Base-by-base conservation (phyloP, 2,888 invertebrate genomes). In the Atrina japonica region DNA sequence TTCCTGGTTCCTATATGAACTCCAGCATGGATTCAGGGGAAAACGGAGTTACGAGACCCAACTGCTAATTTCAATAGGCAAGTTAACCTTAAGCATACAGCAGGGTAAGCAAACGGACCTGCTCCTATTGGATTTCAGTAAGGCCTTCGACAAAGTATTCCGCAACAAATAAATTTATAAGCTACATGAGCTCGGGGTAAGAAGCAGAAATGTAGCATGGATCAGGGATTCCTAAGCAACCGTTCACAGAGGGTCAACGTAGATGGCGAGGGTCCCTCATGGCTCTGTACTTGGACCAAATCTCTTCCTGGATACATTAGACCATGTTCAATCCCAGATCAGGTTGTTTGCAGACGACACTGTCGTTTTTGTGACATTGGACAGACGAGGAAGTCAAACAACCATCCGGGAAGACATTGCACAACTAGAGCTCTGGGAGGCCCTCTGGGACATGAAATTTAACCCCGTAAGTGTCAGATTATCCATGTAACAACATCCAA, bases 121-220 rank as follows among this genome's bases (percentile, higher is more conserved):
- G 6, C 41, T 64, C 11, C 53, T 64, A 25, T 29, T 64, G n/a
- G 52, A 64, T 41, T 53, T 64, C 25, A 49, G 49, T 30, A 53
- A 64, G 25, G 53, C 64, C 6, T 64, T 64, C 41, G 64, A 64
- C 23, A 64, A 64, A 2, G 53, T 64, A 11, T 49, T 29, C 21
- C 43, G 43, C 41, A 53, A 50, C 21, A 52, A 64, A 53, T n/a
- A 16, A 35, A 14, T 49, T 41, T 64, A 11, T 16, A 41, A 64
- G 52, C 64, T 64, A 25, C 53, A 52, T 52, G 23, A 64, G 25
- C 53, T 35, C 25, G 45, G 43, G 41, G 50, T 64, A 23, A 40
- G 64, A 23, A 53, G 53, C 25, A 40, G 23, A 7, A 40, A 35
- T 14, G 23, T 64, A 1, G 40, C n/a, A 47, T 64, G 64, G 64